phyloP scores from a whole-genome alignment of 2,113 vertebrate species.

The Ibidorhyncha struthersii region DNA sequence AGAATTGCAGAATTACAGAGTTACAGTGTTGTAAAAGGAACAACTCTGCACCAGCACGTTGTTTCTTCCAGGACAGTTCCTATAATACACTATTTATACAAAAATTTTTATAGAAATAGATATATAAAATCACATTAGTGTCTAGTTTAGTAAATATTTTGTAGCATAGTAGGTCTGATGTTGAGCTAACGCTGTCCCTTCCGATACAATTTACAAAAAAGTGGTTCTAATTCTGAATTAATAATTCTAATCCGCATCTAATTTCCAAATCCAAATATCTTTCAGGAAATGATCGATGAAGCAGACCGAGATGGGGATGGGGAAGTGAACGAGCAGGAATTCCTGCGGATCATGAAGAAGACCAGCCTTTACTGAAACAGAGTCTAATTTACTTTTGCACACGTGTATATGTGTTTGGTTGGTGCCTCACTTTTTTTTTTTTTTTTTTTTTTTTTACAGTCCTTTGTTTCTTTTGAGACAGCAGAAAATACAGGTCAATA shows the following conservation, averaged over 20 bases:
- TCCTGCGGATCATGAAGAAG: conserved; percentile 95
- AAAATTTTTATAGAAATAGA: not conserved
- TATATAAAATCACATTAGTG: not conserved
- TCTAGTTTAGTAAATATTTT: not conserved
- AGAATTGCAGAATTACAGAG: too few species aligned
- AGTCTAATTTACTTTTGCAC: not conserved
- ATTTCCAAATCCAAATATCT: not conserved
- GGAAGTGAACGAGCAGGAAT: conserved; percentile 92
- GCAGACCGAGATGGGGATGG: conserved; percentile 94
- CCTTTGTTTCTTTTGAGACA: not conserved
- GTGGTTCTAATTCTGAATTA: not conserved
- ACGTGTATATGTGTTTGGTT: not conserved
- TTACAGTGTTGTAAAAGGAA: not conserved
- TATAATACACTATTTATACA: accelerated
- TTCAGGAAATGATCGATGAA: conserved; percentile 94
- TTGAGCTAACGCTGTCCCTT: not conserved
- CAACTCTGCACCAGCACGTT: not conserved
- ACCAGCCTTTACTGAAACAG: conserved; percentile 87
- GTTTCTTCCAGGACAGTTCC: not conserved
- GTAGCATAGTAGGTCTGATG: accelerated
- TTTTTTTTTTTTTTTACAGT: not conserved
- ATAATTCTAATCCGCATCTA: accelerated
- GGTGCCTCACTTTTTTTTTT: not conserved
- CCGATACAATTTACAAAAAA: not conserved
- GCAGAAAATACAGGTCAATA: not conserved